Conservation (phyloP, 2,113 vertebrate species). For the Grus americana region DNA sequence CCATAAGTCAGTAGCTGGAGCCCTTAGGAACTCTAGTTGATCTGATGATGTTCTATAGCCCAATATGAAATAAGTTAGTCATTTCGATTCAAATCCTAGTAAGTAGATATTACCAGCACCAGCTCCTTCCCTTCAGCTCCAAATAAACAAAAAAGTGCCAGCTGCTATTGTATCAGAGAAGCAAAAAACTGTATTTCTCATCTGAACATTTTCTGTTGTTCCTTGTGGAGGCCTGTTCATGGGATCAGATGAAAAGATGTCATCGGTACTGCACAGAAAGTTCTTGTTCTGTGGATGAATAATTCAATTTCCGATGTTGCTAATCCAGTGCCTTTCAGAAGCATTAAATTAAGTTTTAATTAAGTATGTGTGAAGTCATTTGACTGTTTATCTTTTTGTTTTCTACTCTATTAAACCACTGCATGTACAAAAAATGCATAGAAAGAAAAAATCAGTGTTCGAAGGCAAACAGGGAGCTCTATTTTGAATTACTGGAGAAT, state of each 20-base stretch:
- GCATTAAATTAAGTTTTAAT: slow-evolving; percentile 53
- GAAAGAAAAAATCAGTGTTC: not conserved
- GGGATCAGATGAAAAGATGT: slow-evolving; percentile 5
- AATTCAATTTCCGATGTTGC: slow-evolving; percentile 21
- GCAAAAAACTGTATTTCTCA: not conserved
- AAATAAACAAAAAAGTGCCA: not conserved
- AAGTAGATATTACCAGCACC: not conserved
- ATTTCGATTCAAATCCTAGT: not conserved
- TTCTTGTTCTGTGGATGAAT: slow-evolving; percentile 30
- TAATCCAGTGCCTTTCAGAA: slow-evolving; percentile 47
- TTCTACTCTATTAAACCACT: not conserved
- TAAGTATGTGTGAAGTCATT: slow-evolving; percentile 46
- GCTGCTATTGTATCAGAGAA: not conserved
- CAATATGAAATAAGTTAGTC: not conserved
- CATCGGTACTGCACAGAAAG: not conserved
- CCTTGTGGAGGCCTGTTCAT: not conserved
- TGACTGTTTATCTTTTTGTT: slow-evolving; percentile 42
- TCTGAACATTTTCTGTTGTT: not conserved
- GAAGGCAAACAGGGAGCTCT: not conserved
- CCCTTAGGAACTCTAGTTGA: not conserved
- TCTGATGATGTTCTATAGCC: not conserved
- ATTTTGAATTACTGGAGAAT: not conserved
- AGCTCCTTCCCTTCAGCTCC: not conserved
- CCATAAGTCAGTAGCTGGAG: not conserved
- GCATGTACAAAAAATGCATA: not conserved